Evolutionary conservation across 2,797 vertebrate species (phyloP).

Genomic region (Hybognathus amarus): DNA sequence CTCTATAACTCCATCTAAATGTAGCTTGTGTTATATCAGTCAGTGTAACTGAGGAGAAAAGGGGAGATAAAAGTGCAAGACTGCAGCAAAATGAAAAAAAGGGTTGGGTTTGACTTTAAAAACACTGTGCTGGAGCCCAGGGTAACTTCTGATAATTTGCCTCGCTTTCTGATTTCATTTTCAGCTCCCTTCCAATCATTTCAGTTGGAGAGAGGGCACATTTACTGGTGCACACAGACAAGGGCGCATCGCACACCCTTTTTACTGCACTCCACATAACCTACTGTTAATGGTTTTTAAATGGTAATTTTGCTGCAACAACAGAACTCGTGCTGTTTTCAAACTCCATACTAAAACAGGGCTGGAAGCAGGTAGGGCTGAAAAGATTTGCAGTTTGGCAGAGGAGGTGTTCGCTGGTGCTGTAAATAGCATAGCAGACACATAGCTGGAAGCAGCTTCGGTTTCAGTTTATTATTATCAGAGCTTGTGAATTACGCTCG

Average conservation of each 20-base stretch:
- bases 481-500: conserved; percentile 20
- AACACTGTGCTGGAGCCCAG: conserved; percentile 36
- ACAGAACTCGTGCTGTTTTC: conserved; percentile 41
- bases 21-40: conserved; percentile 19
- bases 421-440: conserved; percentile 23
- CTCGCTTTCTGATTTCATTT: conserved; percentile 51
- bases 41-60: not conserved
- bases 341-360: conserved; percentile 32
- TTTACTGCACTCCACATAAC: conserved; percentile 41
- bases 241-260: conserved; percentile 18
- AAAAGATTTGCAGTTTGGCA: conserved; percentile 2
- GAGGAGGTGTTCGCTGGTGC: conserved; percentile 21
- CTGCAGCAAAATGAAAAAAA: conserved; percentile 21
- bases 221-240: conserved; percentile 44
- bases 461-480: conserved; percentile 34
- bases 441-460: conserved; percentile 26
- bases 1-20: conserved; percentile 15
- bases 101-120: conserved; percentile 35
- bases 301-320: conserved; percentile 57
- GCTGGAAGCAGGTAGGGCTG: conserved; percentile 40
- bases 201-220: conserved; percentile 38
- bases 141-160: conserved; percentile 52
- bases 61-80: conserved; percentile 25
- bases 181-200: conserved; percentile 55
- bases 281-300: conserved; percentile 58